phyloP scores from a whole-genome alignment of 1,140 invertebrate genomes.

The Trachymyrmex septentrionalis region DNA sequence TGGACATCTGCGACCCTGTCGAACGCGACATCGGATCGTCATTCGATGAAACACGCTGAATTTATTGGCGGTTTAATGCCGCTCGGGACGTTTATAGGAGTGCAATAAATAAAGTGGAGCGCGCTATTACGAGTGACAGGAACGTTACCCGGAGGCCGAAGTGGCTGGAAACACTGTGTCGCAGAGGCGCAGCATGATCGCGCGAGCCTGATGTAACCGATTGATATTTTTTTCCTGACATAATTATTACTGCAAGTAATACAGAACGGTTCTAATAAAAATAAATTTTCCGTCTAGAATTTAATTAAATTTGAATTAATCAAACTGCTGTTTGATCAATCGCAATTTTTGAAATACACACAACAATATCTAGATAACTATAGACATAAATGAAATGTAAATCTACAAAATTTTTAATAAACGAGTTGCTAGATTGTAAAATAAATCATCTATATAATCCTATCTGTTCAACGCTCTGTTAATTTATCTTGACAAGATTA shows the following conservation, averaged over 20 bases:
- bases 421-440: not conserved
- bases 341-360: not conserved
- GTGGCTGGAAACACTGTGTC: constrained; percentile 49
- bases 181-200: constrained; percentile 25
- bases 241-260: constrained; percentile 45
- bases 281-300: not conserved
- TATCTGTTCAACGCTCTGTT: not conserved
- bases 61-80: constrained; percentile 74
- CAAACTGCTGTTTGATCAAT: not conserved
- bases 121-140: constrained; percentile 46
- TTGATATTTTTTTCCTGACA: constrained; percentile 30
- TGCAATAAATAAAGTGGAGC: constrained; percentile 71
- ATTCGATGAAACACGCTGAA: constrained; percentile 63
- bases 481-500: constrained; percentile 23
- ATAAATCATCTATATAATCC: not conserved
- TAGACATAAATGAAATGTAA: not conserved
- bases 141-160: constrained; percentile 53
- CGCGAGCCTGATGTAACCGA: not conserved
- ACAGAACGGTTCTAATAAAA: not conserved
- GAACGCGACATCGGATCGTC: constrained; percentile 59
- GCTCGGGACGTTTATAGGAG: constrained; percentile 68
- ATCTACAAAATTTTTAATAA: not conserved
- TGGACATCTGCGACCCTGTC: constrained; percentile 58
- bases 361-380: not conserved
- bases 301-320: constrained; percentile 17